Base-by-base conservation (phyloP, 2,888 invertebrate genomes). In the Oscheius myriophilus region DNA sequence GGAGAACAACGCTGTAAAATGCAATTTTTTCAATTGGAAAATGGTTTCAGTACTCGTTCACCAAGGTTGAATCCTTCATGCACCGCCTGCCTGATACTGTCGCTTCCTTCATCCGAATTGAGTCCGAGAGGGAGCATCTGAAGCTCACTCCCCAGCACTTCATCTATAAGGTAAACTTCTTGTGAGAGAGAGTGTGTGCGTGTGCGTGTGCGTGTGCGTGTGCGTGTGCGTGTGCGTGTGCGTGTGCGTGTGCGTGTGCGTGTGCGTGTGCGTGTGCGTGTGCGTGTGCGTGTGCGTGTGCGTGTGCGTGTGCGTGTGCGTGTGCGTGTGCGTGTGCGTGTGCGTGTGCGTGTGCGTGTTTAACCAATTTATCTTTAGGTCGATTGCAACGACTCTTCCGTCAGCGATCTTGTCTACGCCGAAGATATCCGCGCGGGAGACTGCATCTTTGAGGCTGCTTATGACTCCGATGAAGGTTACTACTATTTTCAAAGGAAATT, bases 91-190 rank as follows among this genome's bases (percentile, higher is more conserved):
- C 81, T 57, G 70, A 75, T 26, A 70, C 68, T 7, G 73, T 72
- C 21, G 82, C 81, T 6, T 72, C 73, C 7, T 83, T 82, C 72
- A 71, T 83, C 39, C 69, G 70, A 21, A 23, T 83, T 2, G 62
- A 73, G 11, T 76, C 80, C n/a, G 68, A 70, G 62, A 72, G 25
- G 66, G 55, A 45, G 42, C 72, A 26, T 45, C 51, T 77, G 25
- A 73, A 75, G 25, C 67, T 83, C 58, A 83, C 82, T 26, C 82
- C 82, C 16, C 80, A 79, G 52, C 83, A 83, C 71, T 82, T 82
- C 71, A 81, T 83, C 54, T 81, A 81, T 71, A 79, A 70, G 70
- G 76, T 73, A 26, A n/a, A n/a, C n/a, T n/a, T n/a, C n/a, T n/a
- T n/a, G n/a, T n/a, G n/a, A n/a, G n/a, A n/a, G n/a, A n/a, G n/a